Conservation (phyloP, 2,797 vertebrate species). For the Euthynnus affinis region DNA sequence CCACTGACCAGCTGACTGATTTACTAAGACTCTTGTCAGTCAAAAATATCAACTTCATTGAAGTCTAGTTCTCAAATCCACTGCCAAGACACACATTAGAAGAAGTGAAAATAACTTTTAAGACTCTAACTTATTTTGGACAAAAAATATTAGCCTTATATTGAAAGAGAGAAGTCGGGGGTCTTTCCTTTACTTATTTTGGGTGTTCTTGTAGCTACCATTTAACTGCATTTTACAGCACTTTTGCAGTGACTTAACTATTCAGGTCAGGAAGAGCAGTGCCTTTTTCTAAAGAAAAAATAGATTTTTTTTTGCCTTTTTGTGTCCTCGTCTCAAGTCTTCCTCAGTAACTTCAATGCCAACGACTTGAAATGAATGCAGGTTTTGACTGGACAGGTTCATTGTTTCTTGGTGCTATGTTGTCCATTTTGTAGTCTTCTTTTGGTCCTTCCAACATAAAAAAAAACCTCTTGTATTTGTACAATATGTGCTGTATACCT, state of each 20-base stretch:
- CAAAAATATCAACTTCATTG: neutral
- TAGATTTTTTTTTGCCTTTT: neutral
- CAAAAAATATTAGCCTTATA: neutral
- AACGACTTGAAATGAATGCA: neutral
- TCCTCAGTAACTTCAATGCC: neutral
- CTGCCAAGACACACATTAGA: slow-evolving; percentile 1
- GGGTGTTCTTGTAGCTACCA: neutral
- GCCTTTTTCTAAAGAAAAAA: slow-evolving; percentile 5
- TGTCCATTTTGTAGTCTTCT: neutral
- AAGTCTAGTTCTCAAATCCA: slow-evolving; percentile 8
- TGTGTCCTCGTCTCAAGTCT: neutral
- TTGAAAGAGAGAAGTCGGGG: neutral
- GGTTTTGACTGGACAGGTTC: neutral
- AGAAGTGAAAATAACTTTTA: neutral
- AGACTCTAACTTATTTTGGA: neutral
- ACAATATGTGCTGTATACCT: neutral
- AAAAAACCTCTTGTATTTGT: neutral
- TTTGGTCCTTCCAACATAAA: neutral
- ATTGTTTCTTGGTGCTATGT: neutral
- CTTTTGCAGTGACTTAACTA: neutral
- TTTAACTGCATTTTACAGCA: neutral
- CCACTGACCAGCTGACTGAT: slow-evolving; percentile 5
- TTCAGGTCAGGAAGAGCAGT: neutral
- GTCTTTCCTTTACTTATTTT: neutral
- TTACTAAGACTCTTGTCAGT: neutral